These are phyloP conservation scores for Apteryx owenii DNA, from an alignment of 2,113 vertebrate genomes.

Conservation along the genomic window DNA sequence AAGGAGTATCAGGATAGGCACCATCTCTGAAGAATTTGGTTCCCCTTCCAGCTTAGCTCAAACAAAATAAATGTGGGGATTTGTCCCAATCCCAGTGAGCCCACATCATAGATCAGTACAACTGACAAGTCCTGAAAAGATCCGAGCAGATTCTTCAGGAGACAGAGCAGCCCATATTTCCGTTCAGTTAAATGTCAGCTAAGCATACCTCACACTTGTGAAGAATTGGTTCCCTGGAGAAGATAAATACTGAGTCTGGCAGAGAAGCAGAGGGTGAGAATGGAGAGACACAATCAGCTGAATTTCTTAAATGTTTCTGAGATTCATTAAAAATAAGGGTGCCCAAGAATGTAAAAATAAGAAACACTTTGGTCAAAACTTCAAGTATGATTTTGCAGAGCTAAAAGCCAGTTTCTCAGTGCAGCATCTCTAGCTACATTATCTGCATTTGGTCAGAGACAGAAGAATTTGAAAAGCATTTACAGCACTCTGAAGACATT, in stretches of 20 bases:
- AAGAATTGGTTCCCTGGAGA: conserved; percentile 10
- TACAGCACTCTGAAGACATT: background rate
- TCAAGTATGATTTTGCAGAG: background rate
- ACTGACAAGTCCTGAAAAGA: background rate
- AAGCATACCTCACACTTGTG: background rate
- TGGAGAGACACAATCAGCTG: background rate
- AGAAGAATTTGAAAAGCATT: background rate
- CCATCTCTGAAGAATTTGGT: background rate
- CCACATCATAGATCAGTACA: background rate
- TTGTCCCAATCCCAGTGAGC: conserved; percentile 23
- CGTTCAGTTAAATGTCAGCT: conserved; percentile 35
- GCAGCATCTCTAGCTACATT: background rate
- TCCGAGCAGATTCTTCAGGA: conserved; percentile 13
- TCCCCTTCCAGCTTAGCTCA: background rate
- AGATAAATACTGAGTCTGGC: conserved; percentile 22
- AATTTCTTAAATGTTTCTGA: background rate
- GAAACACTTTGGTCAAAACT: background rate
- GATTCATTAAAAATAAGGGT: conserved; percentile 23
- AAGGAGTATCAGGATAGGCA: background rate
- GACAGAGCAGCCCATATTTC: background rate
- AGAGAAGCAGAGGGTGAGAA: background rate
- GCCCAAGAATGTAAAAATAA: background rate
- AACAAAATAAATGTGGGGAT: background rate
- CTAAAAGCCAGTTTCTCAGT: background rate
- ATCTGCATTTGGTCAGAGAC: background rate